These are phyloP conservation scores for Sebastes minor DNA, from an alignment of 2,797 vertebrate species.

Conservation along the genomic window DNA sequence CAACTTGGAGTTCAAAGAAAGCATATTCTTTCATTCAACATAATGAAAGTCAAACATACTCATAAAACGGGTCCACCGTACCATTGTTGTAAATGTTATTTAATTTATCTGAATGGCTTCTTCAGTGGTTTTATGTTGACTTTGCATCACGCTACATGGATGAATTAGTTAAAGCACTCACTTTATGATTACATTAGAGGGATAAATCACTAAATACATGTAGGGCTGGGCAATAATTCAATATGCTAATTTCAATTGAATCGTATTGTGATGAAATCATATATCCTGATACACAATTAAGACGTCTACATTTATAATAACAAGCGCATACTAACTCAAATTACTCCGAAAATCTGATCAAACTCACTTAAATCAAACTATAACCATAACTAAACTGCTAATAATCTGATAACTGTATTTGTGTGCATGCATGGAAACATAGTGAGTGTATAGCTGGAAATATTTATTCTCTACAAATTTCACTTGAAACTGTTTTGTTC, in stretches of 20 bases:
- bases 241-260: background rate
- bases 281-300: too few species aligned
- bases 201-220: background rate
- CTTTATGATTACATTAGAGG: background rate
- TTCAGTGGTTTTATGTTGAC: background rate
- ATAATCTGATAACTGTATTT: too few species aligned
- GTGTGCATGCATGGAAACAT: too few species aligned
- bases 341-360: too few species aligned
- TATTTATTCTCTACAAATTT: too few species aligned
- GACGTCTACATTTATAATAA: fast-evolving
- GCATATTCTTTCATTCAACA: background rate
- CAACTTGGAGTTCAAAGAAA: background rate
- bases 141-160: background rate
- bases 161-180: background rate
- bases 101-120: background rate
- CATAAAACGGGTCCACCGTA: background rate
- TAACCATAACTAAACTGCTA: too few species aligned
- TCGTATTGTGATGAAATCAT: too few species aligned
- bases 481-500: too few species aligned
- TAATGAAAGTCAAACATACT: background rate
- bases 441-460: too few species aligned
- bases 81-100: background rate
- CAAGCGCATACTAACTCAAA: too few species aligned
- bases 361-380: too few species aligned
- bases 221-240: too few species aligned